Base-by-base conservation (phyloP, 2,113 vertebrate genomes). In the Crotalus tigris region DNA sequence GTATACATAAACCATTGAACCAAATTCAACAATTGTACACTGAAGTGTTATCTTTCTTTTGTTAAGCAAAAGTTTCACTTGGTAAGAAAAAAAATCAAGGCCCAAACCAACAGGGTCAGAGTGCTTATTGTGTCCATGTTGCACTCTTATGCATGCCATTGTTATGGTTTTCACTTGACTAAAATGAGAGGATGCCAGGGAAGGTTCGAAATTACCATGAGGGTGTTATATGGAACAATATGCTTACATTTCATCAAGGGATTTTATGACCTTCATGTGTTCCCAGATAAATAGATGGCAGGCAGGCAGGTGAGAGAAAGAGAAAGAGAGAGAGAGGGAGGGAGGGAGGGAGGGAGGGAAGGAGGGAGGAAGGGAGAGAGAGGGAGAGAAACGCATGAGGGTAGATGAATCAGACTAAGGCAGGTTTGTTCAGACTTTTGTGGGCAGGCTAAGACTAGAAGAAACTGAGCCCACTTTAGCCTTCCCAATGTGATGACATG, bases 1-100 rank as follows among this genome's bases (percentile, higher is more conserved):
- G 46, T 54, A 86, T 90, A 89, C 88, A 92, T 95, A 95, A 94
- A 92, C 95, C 94, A 93, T 91, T 1, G 0, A 87, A 87, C 8
- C 64, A 58, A 92, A 94, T 91, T 94, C 93, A 90, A 33, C 90
- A 95, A 55, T 91, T 86, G n/a, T 53, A 91, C 39, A 90, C 55
- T 91, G 12, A 21, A 26, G 26, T 91, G 69, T 75, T 29, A 39
- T 1, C 33, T 86, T 92, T 93, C 89, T 57, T 58, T 95, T 85
- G 17, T 89, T 92, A 95, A 69, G 88, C 21, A 24, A 44, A 92
- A 92, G 93, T 9, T 46, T 93, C 91, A 58, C 57, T 19, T 13
- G 49, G 88, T 85, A 29, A 61, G 92, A 90, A 29, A 24, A 92
- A 93, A 85, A 39, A 39, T 21, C 81, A 93, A 91, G 59, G 26